Base-by-base conservation (phyloP, 2,797 vertebrate genomes). In the Girardinus metallicus region DNA sequence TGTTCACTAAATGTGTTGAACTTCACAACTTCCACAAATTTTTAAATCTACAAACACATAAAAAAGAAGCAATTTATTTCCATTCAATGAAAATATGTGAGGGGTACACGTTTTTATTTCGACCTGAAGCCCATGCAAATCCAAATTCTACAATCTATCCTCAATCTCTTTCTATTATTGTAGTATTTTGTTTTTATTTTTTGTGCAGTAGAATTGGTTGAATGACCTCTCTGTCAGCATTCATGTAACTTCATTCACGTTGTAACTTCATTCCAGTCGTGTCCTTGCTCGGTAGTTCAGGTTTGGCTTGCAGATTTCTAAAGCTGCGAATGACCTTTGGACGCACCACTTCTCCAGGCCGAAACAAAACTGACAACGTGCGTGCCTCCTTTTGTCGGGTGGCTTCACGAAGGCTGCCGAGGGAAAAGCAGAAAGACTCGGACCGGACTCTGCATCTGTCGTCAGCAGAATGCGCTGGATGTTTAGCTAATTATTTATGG, bases 241-340 rank as follows among this genome's bases (percentile, higher is more conserved):
- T 85, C 79, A 74, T 83, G n/a, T 73, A 89, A 85, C 83, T 83
- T 85, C 84, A 84, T 47, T 47, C 46, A 47, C n/a, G n/a, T n/a
- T n/a, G n/a, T n/a, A n/a, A n/a, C n/a, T n/a, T n/a, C n/a, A n/a
- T 88, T 73, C 41, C 85, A 85, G 78, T 80, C 76, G 76, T 78
- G 79, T 86, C 86, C 85, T 90, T 84, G 87, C 79, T 71, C 18
- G 11, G 36, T 64, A 70, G 68, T 74, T 86, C 66, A 55, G 75
- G 68, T 87, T 60, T 60, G 68, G 74, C 76, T 74, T 83, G 77
- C 64, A 85, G 60, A 87, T 82, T 90, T 86, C 74, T 81, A 4
- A 88, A 78, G 75, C 86, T 86, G 80, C 46, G 87, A 92, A 91
- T 74, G 79, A 76, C 87, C 76, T 88, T 86, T 83, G 79, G 85